Base-by-base conservation (phyloP, 2,113 vertebrate species). In the Nestor notabilis region DNA sequence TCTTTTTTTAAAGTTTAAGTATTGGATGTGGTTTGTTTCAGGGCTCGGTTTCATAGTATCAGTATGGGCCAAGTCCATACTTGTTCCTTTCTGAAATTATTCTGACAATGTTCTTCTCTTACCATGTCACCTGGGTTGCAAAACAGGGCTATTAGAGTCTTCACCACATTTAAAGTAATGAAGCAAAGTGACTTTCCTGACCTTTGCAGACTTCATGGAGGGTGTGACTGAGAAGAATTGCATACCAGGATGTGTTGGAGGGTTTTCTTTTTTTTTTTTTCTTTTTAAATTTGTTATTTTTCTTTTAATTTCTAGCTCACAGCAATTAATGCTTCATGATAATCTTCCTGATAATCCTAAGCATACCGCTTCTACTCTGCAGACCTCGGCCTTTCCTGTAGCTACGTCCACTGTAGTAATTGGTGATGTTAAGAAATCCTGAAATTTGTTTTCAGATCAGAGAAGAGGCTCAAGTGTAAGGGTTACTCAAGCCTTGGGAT, bases 181-280 rank as follows among this genome's bases (percentile, higher is more conserved):
- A 87, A 91, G 63, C 44, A 77, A 60, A 95, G 58, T 90, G 49
- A 83, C 84, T 96, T 83, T 65, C 25, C 28, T 93, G 91, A 88
- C 53, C 66, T 93, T 76, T 83, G 61, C 49, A 70, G 91, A 76
- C 35, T 87, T 93, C 23, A 14, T 50, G 19, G 43, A 87, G 46
- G 58, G 53, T 77, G 78, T 72, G 70, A 76, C 81, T 89, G 68
- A 37, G 47, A 93, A 89, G 47, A 91, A 84, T 25, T 85, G 47
- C 70, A 58, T 80, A 61, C 47, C 41, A 52, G 74, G 25, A 61
- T 1, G 2, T 25, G 29, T 58, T 7, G 13, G 89, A 66, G 28
- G 64, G 77, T 46, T 50, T 56, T 41, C 28, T 3, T 10, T 41
- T 43, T 47, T 24, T 10, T 13, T 12, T 18, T 10, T 13, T 14